phyloP scores from a whole-genome alignment of 2,888 invertebrate species.

The Anoplius nigerrimus region DNA sequence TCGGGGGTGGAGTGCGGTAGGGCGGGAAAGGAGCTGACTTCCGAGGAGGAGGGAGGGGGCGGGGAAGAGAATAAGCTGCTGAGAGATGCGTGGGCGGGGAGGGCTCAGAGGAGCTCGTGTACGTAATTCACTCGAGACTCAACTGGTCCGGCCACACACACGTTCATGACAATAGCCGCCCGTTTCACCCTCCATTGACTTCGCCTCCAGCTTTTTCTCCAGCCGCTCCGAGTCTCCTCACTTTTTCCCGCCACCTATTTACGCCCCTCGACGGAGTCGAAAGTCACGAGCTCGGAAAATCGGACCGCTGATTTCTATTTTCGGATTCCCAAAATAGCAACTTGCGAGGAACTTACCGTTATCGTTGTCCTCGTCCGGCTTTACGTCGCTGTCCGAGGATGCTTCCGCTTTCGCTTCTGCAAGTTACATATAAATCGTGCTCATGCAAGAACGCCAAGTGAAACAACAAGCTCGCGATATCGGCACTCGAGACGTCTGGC shows the following conservation, averaged over 20 bases:
- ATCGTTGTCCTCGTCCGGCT: slow-evolving; percentile 64
- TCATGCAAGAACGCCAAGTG: slow-evolving; percentile 55
- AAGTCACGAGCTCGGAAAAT: no score
- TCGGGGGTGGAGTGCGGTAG: slow-evolving; percentile 52
- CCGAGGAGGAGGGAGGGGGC: background rate
- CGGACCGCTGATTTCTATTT: background rate
- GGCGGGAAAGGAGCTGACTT: slow-evolving; percentile 55
- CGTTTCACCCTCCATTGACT: slow-evolving; percentile 44
- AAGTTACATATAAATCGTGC: slow-evolving; percentile 50
- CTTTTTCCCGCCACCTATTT: background rate
- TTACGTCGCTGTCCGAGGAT: slow-evolving; percentile 71
- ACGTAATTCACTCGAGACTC: slow-evolving; percentile 47
- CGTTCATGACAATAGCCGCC: slow-evolving; percentile 25
- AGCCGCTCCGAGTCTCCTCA: background rate
- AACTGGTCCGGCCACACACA: slow-evolving; percentile 18
- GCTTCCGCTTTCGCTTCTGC: slow-evolving; percentile 72
- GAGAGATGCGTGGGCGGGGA: no score
- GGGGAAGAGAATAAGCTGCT: slow-evolving; percentile 6
- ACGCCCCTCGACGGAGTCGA: no score
- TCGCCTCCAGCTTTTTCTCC: background rate
- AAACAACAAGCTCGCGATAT: no score
- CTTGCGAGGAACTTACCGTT: slow-evolving; percentile 64
- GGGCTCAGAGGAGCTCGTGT: slow-evolving; percentile 23
- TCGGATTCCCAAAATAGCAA: no score
- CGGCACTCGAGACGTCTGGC: no score